Base-by-base conservation (phyloP, 1,140 invertebrate genomes). In the Drosophila burlai region DNA sequence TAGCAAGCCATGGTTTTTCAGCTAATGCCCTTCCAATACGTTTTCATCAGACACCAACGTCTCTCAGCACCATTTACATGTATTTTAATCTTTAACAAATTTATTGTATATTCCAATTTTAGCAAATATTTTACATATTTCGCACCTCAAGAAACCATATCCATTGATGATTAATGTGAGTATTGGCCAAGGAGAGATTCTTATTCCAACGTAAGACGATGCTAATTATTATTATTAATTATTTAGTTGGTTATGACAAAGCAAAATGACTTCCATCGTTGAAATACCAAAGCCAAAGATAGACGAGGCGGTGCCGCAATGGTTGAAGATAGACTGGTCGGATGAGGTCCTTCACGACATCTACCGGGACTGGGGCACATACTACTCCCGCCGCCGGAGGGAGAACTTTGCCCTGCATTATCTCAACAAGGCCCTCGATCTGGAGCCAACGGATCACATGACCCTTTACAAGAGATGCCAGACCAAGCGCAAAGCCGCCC, bases 401-500 rank as follows among this genome's bases (percentile, higher is more conserved):
- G 74, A 90, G 69, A 91, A 81, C 58, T 79, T 90, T 15, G 91
- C 91, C 0, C 13, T 83, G 61, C 64, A 92, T 24, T 92, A 92
- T 24, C 85, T 81, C 18, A 75, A 85, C 34, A 81, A 86, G 60
- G 89, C 91, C 3, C 46, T 92, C 24, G 76, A 77, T 2, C 9
- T 92, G 29, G 59, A 83, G 55, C 34, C 9, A 1, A 7, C 18
- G 18, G 91, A 92, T 60, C 71, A 72, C n/a, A 57, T 68, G 24
- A 91, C 91, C 0, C 58, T 90, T 2, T 92, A 90, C 42, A 80
- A 76, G n/a, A 78, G 91, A 6, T 91, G 91, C 59, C 79, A 83
- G 46, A 77, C 73, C 15, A 92, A 92, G n/a, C 72, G 91, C 0
- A 83, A 76, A 31, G 76, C 80, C 5, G 91, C 91, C 1, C 76